These are phyloP conservation scores for Amphimedon queenslandica DNA, from an alignment of 37 sponge, comb jelly and placozoan species.

Conservation along the genomic window DNA sequence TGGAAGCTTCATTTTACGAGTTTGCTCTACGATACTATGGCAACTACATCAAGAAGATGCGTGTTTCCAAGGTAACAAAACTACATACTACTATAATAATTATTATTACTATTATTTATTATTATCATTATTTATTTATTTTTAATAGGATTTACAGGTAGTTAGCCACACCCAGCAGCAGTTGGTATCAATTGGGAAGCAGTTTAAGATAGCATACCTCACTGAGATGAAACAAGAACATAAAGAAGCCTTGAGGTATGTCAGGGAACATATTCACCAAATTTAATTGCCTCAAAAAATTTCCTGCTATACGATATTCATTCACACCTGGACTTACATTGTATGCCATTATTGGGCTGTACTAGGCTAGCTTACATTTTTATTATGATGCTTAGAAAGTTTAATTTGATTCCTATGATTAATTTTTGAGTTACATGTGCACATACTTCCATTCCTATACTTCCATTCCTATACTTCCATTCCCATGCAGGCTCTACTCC, in stretches of 20 bases:
- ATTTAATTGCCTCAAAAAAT: not conserved
- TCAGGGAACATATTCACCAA: not conserved
- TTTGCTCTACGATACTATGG: constrained; percentile 72
- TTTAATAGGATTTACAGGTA: constrained; percentile 41
- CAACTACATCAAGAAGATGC: constrained; percentile 55
- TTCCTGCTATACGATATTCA: too few relatives aligned
- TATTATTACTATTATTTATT: not conserved
- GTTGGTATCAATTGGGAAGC: constrained; percentile 68
- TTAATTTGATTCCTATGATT: too few relatives aligned
- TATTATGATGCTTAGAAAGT: too few relatives aligned
- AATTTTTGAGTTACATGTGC: too few relatives aligned
- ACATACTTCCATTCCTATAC: too few relatives aligned
- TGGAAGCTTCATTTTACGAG: constrained; percentile 75
- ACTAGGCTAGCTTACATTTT: too few relatives aligned
- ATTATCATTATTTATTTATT: too few relatives aligned
- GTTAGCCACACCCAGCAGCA: constrained; percentile 34
- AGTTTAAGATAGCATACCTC: constrained; percentile 90
- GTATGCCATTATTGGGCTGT: too few relatives aligned
- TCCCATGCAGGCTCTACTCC: constrained; percentile 76
- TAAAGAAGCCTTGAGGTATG: constrained; percentile 56
- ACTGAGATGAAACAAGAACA: constrained; percentile 81
- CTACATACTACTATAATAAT: not conserved
- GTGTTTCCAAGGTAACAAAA: constrained; percentile 11
- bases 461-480: too few relatives aligned
- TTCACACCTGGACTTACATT: too few relatives aligned